Conservation (phyloP, 2,797 vertebrate species). For the Sebastes variabilis region DNA sequence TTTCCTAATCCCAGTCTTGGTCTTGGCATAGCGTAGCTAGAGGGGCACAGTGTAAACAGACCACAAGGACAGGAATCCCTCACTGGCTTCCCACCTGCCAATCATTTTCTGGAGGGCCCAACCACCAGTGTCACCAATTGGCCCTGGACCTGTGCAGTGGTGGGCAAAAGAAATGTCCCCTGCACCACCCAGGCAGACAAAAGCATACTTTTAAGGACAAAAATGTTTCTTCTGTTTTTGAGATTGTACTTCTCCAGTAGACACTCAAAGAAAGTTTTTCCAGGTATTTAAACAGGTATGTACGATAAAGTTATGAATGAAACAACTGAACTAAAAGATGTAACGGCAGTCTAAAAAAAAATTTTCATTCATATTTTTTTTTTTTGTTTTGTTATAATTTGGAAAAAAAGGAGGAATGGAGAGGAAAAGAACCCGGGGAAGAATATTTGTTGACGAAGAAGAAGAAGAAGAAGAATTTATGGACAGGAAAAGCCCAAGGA, state of each 20-base stretch:
- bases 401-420: neutral
- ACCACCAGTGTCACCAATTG: too few relatives aligned
- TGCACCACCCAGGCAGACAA: too few relatives aligned
- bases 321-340: neutral
- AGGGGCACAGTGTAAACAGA: too few relatives aligned
- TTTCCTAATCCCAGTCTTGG: too few relatives aligned
- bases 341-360: neutral
- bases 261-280: neutral
- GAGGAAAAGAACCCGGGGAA: neutral
- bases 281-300: neutral
- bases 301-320: neutral
- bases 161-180: too few relatives aligned
- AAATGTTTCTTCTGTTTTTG: neutral
- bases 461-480: neutral
- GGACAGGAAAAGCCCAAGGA: neutral
- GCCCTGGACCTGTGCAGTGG: too few relatives aligned
- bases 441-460: fast-evolving
- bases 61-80: too few relatives aligned
- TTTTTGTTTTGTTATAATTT: neutral
- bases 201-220: neutral
- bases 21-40: too few relatives aligned
- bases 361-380: neutral
- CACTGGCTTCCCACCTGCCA: too few relatives aligned
- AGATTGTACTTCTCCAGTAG: neutral
- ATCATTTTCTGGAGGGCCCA: too few relatives aligned